A percentile compares a stretch with the other conserved stretches of the same genome.
phyloP scores from a whole-genome alignment of 2,888 invertebrate genomes.

The Ethmia dodecea region DNA sequence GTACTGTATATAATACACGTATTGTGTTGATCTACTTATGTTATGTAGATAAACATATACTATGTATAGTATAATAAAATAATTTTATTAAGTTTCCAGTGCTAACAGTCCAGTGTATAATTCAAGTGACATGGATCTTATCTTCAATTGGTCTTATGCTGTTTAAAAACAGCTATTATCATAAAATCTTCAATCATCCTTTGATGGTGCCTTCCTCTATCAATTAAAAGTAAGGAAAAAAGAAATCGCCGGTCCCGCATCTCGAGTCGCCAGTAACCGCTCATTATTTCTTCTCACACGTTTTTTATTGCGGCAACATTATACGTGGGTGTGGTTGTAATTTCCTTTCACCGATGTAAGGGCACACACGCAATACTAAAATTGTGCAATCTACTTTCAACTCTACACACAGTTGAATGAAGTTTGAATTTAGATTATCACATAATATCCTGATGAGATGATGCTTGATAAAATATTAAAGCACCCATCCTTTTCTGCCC shows the following conservation, averaged over 20 bases:
- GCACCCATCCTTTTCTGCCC: slow-evolving; percentile 63
- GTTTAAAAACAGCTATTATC: no score
- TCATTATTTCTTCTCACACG: slow-evolving; percentile 77
- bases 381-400: slow-evolving; percentile 26
- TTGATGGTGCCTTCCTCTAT: slow-evolving; percentile 53
- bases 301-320: slow-evolving; percentile 77
- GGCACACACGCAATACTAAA: slow-evolving; percentile 71
- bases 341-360: slow-evolving; percentile 78
- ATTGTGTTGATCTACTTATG: no score
- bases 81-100: no score
- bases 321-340: slow-evolving; percentile 79
- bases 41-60: no score
- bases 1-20: no score
- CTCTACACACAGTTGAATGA: slow-evolving; percentile 17
- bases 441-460: slow-evolving; percentile 53
- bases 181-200: slow-evolving; percentile 28
- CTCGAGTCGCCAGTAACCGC: slow-evolving; percentile 72
- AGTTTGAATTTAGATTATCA: slow-evolving; percentile 27
- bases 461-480: slow-evolving; percentile 75
- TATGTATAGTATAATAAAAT: no score
- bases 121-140: no score
- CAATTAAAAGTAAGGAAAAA: slow-evolving; percentile 69
- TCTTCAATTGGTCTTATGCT: no score
- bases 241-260: slow-evolving; percentile 50
- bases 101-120: no score